Evolutionary conservation across 2,888 invertebrate genomes (phyloP).

Genomic region (Mythimna ferrago): DNA sequence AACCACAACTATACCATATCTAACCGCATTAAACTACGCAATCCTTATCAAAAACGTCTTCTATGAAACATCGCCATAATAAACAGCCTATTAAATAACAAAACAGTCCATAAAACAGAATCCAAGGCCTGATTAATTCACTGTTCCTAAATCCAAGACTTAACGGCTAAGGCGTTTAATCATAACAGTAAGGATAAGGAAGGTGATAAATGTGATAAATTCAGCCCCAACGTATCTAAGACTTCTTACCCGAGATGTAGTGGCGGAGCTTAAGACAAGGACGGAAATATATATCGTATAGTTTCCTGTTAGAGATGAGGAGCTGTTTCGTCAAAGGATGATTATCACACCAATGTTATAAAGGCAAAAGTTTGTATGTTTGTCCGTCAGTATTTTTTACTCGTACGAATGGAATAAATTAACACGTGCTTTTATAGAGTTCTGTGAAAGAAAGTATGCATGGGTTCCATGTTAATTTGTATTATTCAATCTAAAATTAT

Average conservation of each 20-base stretch:
- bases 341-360: too few relatives aligned
- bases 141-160: conserved; percentile 63
- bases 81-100: conserved; percentile 62
- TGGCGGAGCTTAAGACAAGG: conserved; percentile 3
- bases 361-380: too few relatives aligned
- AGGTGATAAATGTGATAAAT: conserved; percentile 65
- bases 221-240: conserved; percentile 38
- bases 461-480: too few relatives aligned
- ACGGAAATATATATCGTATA: conserved; percentile 4
- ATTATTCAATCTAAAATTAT: too few relatives aligned
- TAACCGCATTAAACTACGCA: conserved; percentile 2
- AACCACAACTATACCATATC: neutral
- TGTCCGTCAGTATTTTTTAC: too few relatives aligned
- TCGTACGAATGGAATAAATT: too few relatives aligned
- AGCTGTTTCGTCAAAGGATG: neutral
- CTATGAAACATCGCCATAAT: conserved; percentile 57
- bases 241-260: conserved; percentile 7
- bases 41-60: conserved; percentile 52
- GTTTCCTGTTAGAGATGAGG: neutral
- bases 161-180: conserved; percentile 63
- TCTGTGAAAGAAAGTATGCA: too few relatives aligned
- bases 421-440: too few relatives aligned
- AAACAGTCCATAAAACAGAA: conserved; percentile 63
- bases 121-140: conserved; percentile 61
- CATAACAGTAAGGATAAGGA: conserved; percentile 60